Evolutionary conservation across 2,888 invertebrate genomes (phyloP), one percentile per base, ranked within the genome.

Genomic region (Rhingia rostrata): DNA sequence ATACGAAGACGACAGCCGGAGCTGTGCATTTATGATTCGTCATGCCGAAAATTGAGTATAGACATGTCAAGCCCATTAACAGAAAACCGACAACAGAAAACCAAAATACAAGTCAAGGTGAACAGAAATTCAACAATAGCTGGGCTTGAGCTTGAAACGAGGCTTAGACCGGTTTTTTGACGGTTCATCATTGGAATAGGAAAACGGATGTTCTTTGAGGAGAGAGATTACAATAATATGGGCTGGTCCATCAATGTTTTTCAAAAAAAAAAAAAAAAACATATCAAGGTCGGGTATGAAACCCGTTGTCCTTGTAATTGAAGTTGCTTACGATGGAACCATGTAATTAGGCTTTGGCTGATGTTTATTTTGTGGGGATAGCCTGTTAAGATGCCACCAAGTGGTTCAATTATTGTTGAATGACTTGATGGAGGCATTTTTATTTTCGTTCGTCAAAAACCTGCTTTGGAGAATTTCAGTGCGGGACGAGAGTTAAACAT

Each of bases 1-100:
- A 22, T 53, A 43, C 53, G 54, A 30, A 47, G 41, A 6, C 30
- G 30, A 6, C 43, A 37, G 35, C 43, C 39, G 63, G 66, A 73
- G 73, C 78, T 79, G 83, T 79, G 51, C 63, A 63, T 49, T 32
- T 63, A 61, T 33, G 63, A 69, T 64, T 83, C 79, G 79, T 83
- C 79, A 83, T 74, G 49, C 2, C 10, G 22, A 49, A 49, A 49
- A 49, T 78, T 63, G 56, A 78, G 69, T 73, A 51, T 79, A 73
- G 64, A 69, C 73, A 69, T 73, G 69, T 64, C 73, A 73, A 69
- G 41, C 63, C 56, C 61, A 78, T 66, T 53, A 61, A 12, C 9
- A 43, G 49, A 54, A 49, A 22, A 22, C 22, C 22, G 22, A n/a
- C n/a, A n/a, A 12, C 37, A 45, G 1, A 58, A 60, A 47, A 22